Evolutionary conservation across 2,888 invertebrate species (phyloP), one percentile per base, ranked within the genome.

Genomic region (Eristalis arbustorum): DNA sequence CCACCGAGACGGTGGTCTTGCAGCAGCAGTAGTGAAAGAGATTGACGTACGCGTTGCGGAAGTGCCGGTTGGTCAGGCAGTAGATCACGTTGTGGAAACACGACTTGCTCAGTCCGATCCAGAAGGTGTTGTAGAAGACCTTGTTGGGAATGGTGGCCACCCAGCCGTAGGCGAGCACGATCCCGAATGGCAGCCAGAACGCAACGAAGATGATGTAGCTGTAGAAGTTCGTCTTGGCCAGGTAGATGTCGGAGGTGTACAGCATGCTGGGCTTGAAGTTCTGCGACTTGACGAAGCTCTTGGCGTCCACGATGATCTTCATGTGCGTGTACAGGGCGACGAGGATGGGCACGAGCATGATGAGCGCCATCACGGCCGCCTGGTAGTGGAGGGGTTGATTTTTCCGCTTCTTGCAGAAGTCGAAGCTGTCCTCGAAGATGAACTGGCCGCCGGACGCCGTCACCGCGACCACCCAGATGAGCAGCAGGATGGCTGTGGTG

Each of bases 21-120:
- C 96, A 97, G 91, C 95, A 96, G 90, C 96, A 96, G 90, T 97
- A 97, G 90, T 96, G 95, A 90, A 96, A 97, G 10, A 97, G 93
- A 90, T 95, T 95, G 14, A 95, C 93, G 91, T 96, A 97, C 6
- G 96, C 96, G 80, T 94, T 94, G 49, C 96, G 94, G 90, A 96
- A 96, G 90, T 95, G 95, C 10, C 94, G 93, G 90, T 96, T 95
- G n/a, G 95, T 92, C 4, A 94, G 92, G 89, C 95, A 95, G 90
- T 95, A 95, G 49, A 96, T 90, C 25, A 95, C 93, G 88, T 95
- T 95, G 87, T 95, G 95, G 87, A 96, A 91, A 88, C 95, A 94
- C 0, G 96, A 95, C 88, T 96, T 96, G 88, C 94, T 94, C 14
- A 96, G 92, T 0, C 95, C 96, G 76, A 96, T 90, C 96, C 96